Percentiles rank a stretch among this genome's conserved stretches.
These are phyloP conservation scores for Alsophila aescularia DNA, from an alignment of 2,888 invertebrate species.

Conservation along the genomic window DNA sequence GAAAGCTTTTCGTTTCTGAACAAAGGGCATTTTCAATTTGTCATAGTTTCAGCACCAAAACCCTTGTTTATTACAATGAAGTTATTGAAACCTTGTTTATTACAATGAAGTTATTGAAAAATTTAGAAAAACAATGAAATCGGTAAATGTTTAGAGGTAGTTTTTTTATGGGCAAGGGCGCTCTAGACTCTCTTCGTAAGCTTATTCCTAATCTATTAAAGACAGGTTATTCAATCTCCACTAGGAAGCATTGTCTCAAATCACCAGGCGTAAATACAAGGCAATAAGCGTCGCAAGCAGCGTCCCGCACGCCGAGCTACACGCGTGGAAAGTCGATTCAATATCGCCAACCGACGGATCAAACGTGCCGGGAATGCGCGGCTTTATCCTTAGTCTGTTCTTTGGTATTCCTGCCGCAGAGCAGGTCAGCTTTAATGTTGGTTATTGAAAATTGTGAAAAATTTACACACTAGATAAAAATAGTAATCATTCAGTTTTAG, in stretches of 20 bases:
- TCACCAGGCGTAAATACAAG: neutral
- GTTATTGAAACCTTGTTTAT: no score
- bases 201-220: neutral
- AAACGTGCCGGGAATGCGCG: conserved; percentile 25
- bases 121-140: no score
- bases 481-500: no score
- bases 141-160: no score
- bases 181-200: no score
- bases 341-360: conserved; percentile 19
- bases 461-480: no score
- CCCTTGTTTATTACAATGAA: no score
- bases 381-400: conserved; percentile 35
- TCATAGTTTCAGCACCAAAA: no score
- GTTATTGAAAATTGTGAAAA: conserved; percentile 15
- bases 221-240: neutral
- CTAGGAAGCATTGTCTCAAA: neutral
- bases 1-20: no score
- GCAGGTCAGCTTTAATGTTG: neutral
- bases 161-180: no score
- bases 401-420: conserved; percentile 18
- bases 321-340: conserved; percentile 31
- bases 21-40: no score
- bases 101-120: no score
- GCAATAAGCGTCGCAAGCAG: conserved; percentile 26
- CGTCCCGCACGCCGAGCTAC: conserved; percentile 10